Conservation (phyloP, 2,797 vertebrate species). For the Schizopygopsis malacanthus region DNA sequence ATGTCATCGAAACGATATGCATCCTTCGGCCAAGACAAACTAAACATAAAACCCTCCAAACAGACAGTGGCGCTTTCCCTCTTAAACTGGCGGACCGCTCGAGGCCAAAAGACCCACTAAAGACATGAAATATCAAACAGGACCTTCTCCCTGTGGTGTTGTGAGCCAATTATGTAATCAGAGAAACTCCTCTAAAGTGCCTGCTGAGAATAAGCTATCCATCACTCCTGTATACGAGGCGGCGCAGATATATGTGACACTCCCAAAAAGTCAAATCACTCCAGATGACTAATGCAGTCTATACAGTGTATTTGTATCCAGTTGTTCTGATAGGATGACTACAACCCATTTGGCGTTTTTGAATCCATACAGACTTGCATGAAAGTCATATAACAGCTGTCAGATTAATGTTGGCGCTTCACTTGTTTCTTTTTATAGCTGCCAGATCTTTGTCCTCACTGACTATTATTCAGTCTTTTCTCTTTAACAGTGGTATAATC, state of each 20-base stretch:
- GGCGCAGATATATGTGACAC: slow-evolving; percentile 33
- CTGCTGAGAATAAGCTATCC: slow-evolving; percentile 57
- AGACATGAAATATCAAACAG: slow-evolving; percentile 58
- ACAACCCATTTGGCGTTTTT: slow-evolving; percentile 16
- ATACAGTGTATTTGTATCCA: slow-evolving; percentile 13
- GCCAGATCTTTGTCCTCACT: slow-evolving; percentile 27
- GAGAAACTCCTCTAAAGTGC: slow-evolving; percentile 59
- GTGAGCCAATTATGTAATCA: slow-evolving; percentile 62
- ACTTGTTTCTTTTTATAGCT: slow-evolving; percentile 34
- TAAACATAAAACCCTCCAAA: slow-evolving; percentile 51
- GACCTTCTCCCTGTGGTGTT: slow-evolving; percentile 46
- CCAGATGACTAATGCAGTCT: slow-evolving; percentile 51
- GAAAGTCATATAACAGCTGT: slow-evolving; percentile 10
- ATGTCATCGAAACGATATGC: slow-evolving; percentile 59
- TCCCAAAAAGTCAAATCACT: slow-evolving; percentile 41
- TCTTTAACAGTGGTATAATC: slow-evolving; percentile 34
- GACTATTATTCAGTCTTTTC: slow-evolving; percentile 9
- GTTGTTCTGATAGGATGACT: slow-evolving; percentile 34
- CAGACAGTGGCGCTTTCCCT: slow-evolving; percentile 47
- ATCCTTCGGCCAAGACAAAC: slow-evolving; percentile 60
- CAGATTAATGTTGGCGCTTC: not conserved
- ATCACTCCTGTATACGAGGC: slow-evolving; percentile 50
- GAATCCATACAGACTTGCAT: slow-evolving; percentile 33
- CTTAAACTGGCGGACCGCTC: slow-evolving; percentile 22
- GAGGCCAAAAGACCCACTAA: slow-evolving; percentile 47